Percentiles rank a stretch among this genome's conserved stretches.
phyloP scores from a whole-genome alignment of 2,797 vertebrate species.

The Austrolebias charrua region DNA sequence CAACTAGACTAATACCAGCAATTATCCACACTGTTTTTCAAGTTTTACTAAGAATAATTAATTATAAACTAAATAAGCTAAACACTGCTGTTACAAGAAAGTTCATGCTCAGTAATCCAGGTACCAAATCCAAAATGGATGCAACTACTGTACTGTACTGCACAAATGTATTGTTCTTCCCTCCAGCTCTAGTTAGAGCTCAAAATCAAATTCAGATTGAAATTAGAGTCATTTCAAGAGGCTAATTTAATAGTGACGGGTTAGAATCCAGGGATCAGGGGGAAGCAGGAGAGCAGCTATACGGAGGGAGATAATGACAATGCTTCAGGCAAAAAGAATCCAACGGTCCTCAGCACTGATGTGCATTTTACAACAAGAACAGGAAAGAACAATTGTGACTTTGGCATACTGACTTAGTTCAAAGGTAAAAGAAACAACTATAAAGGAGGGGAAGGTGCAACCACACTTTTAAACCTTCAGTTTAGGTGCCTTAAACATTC shows the following conservation, averaged over 20 bases:
- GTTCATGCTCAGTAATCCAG: too few species aligned
- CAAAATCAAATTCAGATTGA: conserved; percentile 41
- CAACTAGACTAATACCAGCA: too few species aligned
- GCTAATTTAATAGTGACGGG: conserved; percentile 45
- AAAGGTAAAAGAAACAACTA: too few species aligned
- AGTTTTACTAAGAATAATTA: too few species aligned
- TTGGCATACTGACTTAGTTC: too few species aligned
- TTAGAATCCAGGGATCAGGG: conserved; percentile 15
- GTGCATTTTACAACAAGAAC: too few species aligned
- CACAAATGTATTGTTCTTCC: conserved; percentile 2
- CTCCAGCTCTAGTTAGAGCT: conserved; percentile 8
- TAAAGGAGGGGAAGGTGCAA: background rate
- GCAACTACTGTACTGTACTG: background rate
- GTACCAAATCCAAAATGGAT: too few species aligned
- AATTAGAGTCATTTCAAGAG: conserved; percentile 40
- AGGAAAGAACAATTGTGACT: too few species aligned
- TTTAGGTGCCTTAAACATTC: conserved; percentile 30
- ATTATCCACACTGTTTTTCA: too few species aligned
- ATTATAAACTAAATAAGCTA: too few species aligned
- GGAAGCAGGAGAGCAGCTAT: background rate
- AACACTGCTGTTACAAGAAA: too few species aligned
- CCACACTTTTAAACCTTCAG: conserved; percentile 5
- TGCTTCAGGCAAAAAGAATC: conserved; percentile 5
- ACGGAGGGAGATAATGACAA: conserved; percentile 10
- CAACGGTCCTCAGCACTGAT: too few species aligned